Conservation (phyloP, 2,797 vertebrate genomes). For the Tinamus major region DNA sequence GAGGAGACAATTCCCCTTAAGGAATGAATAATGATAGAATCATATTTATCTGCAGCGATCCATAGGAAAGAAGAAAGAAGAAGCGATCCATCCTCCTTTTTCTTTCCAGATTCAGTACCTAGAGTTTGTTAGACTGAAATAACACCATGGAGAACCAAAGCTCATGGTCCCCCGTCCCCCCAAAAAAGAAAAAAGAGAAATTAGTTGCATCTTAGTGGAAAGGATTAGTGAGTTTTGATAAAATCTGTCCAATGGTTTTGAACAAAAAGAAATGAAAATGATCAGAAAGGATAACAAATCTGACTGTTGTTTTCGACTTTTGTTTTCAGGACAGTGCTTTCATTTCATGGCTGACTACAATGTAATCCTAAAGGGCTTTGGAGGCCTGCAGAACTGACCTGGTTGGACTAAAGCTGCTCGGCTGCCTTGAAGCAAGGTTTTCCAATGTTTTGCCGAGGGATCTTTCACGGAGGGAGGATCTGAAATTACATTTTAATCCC, state of each 20-base stretch:
- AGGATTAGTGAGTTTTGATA: not conserved
- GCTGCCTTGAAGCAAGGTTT: not conserved
- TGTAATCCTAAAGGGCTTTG: not conserved
- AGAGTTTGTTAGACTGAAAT: not conserved
- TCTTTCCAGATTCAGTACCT: not conserved
- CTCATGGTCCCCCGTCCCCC: not conserved
- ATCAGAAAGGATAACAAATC: not conserved
- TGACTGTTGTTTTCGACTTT: not conserved
- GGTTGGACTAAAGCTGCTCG: not conserved
- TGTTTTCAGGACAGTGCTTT: not conserved
- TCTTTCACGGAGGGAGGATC: accelerated
- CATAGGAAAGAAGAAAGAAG: not conserved
- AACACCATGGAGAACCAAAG: not conserved
- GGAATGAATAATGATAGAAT: not conserved
- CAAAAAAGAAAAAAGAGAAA: not conserved
- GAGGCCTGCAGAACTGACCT: not conserved
- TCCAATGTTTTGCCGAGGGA: not conserved
- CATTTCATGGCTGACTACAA: not conserved
- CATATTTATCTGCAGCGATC: not conserved
- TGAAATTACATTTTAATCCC: not conserved
- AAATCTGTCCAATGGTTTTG: not conserved
- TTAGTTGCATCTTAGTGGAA: not conserved
- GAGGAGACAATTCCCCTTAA: not conserved
- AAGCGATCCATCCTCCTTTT: not conserved
- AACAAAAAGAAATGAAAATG: not conserved